Evolutionary conservation across 2,888 invertebrate genomes (phyloP).

Genomic region (Serripes groenlandicus): DNA sequence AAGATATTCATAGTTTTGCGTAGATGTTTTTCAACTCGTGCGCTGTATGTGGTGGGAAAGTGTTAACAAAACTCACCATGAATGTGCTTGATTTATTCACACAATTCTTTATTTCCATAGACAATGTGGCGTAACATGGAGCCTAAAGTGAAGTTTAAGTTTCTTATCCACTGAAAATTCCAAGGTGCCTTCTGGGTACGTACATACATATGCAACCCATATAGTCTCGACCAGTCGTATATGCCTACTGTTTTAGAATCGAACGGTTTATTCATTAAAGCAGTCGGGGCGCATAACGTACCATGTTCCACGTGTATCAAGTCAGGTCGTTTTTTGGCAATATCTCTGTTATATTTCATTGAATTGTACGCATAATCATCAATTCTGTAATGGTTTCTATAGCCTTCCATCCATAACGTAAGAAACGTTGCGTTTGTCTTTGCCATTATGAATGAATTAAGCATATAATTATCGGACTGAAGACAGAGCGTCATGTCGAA

Average conservation of each 20-base stretch:
- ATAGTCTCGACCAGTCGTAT: neutral
- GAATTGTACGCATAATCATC: slow-evolving; percentile 31
- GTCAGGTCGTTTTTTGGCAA: neutral
- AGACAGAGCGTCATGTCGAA: slow-evolving; percentile 20
- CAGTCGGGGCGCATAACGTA: neutral
- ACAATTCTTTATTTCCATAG: slow-evolving; percentile 34
- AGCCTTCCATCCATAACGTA: slow-evolving; percentile 32
- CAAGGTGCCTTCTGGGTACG: neutral
- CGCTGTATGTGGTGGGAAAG: too few species aligned
- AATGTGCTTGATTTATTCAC: slow-evolving; percentile 7
- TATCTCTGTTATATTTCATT: slow-evolving; percentile 27
- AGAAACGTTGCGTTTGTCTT: slow-evolving; percentile 37
- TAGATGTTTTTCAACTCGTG: too few species aligned
- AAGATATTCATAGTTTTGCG: too few species aligned
- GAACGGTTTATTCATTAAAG: neutral
- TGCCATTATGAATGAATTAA: slow-evolving; percentile 33
- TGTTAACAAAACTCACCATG: too few species aligned
- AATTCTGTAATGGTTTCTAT: slow-evolving; percentile 24
- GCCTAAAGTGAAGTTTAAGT: slow-evolving; percentile 26
- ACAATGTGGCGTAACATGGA: slow-evolving; percentile 33
- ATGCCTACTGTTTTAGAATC: neutral
- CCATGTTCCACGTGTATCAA: slow-evolving; percentile 19
- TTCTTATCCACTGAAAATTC: slow-evolving; percentile 3
- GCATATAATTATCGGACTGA: slow-evolving; percentile 4
- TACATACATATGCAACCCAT: neutral